These are phyloP conservation scores for Adela reaumurella DNA, from an alignment of 2,888 invertebrate species.

Conservation along the genomic window DNA sequence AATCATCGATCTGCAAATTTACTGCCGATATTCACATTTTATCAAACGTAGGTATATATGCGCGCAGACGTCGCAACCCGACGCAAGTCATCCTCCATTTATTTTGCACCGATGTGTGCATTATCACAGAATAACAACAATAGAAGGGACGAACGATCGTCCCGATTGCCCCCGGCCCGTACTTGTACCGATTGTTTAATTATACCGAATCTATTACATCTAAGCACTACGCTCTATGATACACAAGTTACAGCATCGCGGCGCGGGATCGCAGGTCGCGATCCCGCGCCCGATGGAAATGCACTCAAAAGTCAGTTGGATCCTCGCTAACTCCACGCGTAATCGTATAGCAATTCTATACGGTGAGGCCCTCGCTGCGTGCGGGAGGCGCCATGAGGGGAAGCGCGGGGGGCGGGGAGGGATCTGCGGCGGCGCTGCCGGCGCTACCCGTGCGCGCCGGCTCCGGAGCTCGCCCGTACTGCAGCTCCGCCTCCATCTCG, in stretches of 20 bases:
- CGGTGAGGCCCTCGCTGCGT: slow-evolving; percentile 70
- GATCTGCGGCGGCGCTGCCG: slow-evolving; percentile 20
- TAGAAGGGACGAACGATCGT: slow-evolving; percentile 36
- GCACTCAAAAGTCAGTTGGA: slow-evolving; percentile 2
- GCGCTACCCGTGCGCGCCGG: slow-evolving; percentile 25
- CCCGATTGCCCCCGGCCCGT: slow-evolving; percentile 55
- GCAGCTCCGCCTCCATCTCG: slow-evolving; percentile 12
- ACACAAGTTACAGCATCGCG: background rate
- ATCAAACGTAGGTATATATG: no score
- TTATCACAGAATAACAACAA: slow-evolving; percentile 57
- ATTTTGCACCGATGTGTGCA: slow-evolving; percentile 32
- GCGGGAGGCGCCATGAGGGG: slow-evolving; percentile 61
- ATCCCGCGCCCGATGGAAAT: slow-evolving; percentile 6
- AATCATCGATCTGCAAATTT: background rate
- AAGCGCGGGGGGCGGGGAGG: slow-evolving; percentile 37
- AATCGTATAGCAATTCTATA: slow-evolving; percentile 37
- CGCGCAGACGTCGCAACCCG: background rate
- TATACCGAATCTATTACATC: slow-evolving; percentile 15
- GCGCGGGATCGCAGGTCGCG: slow-evolving; percentile 6
- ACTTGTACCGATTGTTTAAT: slow-evolving; percentile 42
- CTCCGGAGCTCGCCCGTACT: slow-evolving; percentile 19
- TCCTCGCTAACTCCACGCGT: background rate
- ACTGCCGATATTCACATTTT: no score
- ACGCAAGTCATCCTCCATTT: background rate
- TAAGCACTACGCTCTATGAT: background rate